Conservation (phyloP, 2,888 invertebrate species). For the Calameuta pallipes region DNA sequence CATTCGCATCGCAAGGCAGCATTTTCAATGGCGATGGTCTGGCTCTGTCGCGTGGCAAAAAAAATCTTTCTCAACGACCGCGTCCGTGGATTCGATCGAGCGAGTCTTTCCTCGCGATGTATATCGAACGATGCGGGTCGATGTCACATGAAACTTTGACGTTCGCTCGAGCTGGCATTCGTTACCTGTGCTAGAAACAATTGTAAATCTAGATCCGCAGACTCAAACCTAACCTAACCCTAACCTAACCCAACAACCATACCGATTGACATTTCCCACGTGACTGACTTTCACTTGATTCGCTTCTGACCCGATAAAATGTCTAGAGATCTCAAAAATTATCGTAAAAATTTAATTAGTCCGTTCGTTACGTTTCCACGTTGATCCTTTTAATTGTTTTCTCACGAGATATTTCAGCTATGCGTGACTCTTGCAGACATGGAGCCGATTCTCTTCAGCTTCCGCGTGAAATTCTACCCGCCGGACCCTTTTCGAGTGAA, state of each 20-base stretch:
- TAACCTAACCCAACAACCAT: no score
- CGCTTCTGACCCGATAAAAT: background rate
- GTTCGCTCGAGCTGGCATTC: constrained; percentile 27
- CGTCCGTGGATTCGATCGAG: constrained; percentile 40
- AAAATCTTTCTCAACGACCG: constrained; percentile 24
- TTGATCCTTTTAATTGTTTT: no score
- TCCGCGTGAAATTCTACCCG: constrained; percentile 98
- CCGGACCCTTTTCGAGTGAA: constrained; percentile 92
- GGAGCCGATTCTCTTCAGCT: constrained; percentile 92
- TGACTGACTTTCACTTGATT: background rate
- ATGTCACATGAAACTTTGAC: constrained; percentile 49
- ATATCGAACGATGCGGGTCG: constrained; percentile 36
- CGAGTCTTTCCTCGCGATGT: constrained; percentile 9
- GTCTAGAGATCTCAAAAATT: no score
- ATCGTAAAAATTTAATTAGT: no score
- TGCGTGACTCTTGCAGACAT: constrained; percentile 74
- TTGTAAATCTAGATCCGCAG: no score
- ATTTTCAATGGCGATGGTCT: background rate
- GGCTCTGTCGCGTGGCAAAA: background rate
- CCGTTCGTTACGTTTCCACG: no score
- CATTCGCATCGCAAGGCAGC: no score
- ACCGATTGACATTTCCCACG: background rate
- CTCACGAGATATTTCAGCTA: no score
- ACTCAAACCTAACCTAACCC: no score
- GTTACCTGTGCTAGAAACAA: no score